Evolutionary conservation across 2,113 vertebrate genomes (phyloP), one percentile per base, ranked within the genome.

Genomic region (Eretmochelys imbricata): DNA sequence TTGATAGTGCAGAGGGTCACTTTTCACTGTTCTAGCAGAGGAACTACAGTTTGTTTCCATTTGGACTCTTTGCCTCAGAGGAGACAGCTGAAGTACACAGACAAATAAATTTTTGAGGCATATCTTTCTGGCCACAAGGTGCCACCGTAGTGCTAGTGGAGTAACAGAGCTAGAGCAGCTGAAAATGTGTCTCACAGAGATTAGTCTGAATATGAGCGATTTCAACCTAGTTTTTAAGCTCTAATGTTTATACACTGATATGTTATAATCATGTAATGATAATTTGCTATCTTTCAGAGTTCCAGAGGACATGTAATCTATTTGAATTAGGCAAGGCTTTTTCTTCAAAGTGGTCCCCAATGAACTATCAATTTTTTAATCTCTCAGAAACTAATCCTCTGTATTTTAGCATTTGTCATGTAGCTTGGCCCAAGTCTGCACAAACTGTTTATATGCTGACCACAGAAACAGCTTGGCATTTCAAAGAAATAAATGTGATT

Each of bases 51-150:
- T 42, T 31, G 31, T 35, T 65, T 65, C 49, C 20, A 11, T 42
- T 50, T 69, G 65, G 53, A 49, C 49, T 69, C n/a, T 27, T 55
- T 27, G 85, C 69, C 16, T 76, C n/a, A 14, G 24, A 27, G 38
- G 25, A 76, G 25, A 48, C 13, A 27, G 75, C 22, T 78, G 13
- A n/a, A 79, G 4, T 11, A 19, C 5, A 12, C 50, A 85, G 89
- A 80, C 20, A 38, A 8, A 72, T 10, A 3, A 38, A 88, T 65
- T 25, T 38, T 17, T 55, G 29, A 79, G 75, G 24, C 22, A 2
- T 9, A 50, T 31, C 50, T n/a, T 88, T 84, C 2, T 86, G 95
- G 84, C 97, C 98, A 98, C 88, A 82, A 96, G 98, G 97, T 97
- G 98, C 97, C 94, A 89, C 94, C 97, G 76, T 96, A 2, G 82